Evolutionary conservation across 1,140 invertebrate genomes (phyloP).

Genomic region (Diorhabda carinulata): DNA sequence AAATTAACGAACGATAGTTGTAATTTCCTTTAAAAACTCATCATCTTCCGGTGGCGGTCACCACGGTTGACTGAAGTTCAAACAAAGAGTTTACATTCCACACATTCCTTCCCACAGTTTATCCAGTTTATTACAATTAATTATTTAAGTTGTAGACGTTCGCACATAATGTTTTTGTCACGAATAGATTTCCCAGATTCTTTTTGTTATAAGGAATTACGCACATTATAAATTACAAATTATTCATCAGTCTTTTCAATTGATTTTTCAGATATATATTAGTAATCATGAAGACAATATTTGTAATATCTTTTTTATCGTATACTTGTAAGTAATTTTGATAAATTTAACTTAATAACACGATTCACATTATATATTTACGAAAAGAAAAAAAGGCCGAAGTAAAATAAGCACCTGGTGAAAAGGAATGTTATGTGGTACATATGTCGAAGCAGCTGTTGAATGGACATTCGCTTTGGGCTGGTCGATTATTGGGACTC

Average conservation of each 20-base stretch:
- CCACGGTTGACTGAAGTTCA: slow-evolving; percentile 22
- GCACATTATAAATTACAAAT: too few relatives aligned
- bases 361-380: not conserved
- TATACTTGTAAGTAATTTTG: too few relatives aligned
- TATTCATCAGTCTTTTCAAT: too few relatives aligned
- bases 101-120: slow-evolving; percentile 27
- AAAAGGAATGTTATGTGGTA: slow-evolving; percentile 27
- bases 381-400: slow-evolving; percentile 1
- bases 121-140: slow-evolving; percentile 15
- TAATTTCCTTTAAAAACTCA: not conserved
- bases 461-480: slow-evolving; percentile 26
- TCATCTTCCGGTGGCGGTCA: slow-evolving; percentile 13
- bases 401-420: slow-evolving; percentile 25
- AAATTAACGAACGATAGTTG: not conserved
- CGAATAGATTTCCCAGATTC: not conserved
- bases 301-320: too few relatives aligned
- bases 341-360: too few relatives aligned
- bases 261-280: too few relatives aligned
- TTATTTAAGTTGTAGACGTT: slow-evolving; percentile 8
- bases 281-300: too few relatives aligned
- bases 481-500: slow-evolving; percentile 18
- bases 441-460: slow-evolving; percentile 34
- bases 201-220: not conserved
- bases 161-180: slow-evolving; percentile 1
- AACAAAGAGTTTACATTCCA: slow-evolving; percentile 23